Conservation (phyloP, 2,888 invertebrate species). For the Eupithecia subumbrata region DNA sequence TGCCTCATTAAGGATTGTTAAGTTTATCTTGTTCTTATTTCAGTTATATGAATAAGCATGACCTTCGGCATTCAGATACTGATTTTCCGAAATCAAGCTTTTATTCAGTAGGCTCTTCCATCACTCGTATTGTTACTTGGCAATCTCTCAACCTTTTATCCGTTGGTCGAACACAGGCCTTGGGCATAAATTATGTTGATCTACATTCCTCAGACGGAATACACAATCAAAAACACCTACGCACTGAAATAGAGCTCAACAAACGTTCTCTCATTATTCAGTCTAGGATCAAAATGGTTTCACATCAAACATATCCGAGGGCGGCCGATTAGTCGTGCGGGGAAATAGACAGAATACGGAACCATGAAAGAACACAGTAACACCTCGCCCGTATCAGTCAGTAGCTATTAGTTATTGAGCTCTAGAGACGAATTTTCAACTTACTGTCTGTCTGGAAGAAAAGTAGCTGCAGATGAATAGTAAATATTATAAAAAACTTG, state of each 20-base stretch:
- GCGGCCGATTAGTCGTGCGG: neutral
- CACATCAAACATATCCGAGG: slow-evolving; percentile 1
- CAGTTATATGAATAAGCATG: neutral
- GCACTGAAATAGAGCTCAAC: neutral
- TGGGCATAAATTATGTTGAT: neutral
- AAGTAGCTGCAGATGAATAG: slow-evolving; percentile 22
- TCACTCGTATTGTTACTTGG: neutral
- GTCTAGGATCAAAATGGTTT: neutral
- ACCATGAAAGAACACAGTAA: neutral
- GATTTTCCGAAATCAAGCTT: neutral
- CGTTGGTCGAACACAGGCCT: neutral
- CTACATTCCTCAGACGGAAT: neutral
- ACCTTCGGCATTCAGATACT: neutral
- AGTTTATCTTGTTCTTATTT: too few species aligned
- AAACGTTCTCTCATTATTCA: neutral
- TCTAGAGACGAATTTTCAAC: slow-evolving; percentile 38
- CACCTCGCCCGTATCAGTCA: slow-evolving; percentile 8
- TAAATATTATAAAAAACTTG: too few species aligned
- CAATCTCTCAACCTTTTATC: neutral
- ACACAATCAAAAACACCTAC: neutral
- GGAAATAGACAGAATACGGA: slow-evolving; percentile 10
- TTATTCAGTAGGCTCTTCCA: neutral
- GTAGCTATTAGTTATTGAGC: slow-evolving; percentile 37
- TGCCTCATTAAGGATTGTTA: too few species aligned
- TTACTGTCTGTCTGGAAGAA: slow-evolving; percentile 33